Conservation (phyloP, 2,888 invertebrate species). For the Hydriomena furcata region DNA sequence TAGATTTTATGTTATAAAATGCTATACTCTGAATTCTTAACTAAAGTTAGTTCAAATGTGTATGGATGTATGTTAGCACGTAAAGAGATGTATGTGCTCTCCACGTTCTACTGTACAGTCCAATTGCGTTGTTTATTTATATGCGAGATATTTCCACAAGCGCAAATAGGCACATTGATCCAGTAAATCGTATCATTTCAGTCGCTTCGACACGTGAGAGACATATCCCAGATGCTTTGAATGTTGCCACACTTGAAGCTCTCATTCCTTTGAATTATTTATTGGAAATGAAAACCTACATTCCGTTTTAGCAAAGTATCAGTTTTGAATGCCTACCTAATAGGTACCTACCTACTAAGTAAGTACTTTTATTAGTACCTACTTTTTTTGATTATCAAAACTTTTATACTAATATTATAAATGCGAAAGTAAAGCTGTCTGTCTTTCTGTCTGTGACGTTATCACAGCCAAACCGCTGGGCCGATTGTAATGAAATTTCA, state of each 20-base stretch:
- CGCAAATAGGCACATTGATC: constrained; percentile 52
- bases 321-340: too few relatives aligned
- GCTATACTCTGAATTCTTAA: too few relatives aligned
- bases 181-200: constrained; percentile 58
- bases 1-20: too few relatives aligned
- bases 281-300: constrained; percentile 33
- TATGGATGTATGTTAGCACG: neutral
- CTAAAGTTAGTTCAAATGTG: too few relatives aligned
- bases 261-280: constrained; percentile 46
- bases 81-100: neutral
- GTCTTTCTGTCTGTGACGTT: too few relatives aligned
- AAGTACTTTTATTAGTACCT: too few relatives aligned
- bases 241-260: constrained; percentile 60
- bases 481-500: too few relatives aligned
- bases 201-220: constrained; percentile 61
- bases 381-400: too few relatives aligned
- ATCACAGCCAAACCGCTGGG: too few relatives aligned
- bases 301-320: neutral
- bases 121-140: constrained; percentile 24
- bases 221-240: constrained; percentile 65
- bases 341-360: too few relatives aligned
- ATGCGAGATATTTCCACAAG: constrained; percentile 42
- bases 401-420: too few relatives aligned
- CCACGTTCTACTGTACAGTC: neutral
- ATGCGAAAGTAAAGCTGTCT: too few relatives aligned